Percentiles rank a stretch among this genome's conserved stretches.
Evolutionary conservation across 1,140 invertebrate species (phyloP).

Genomic region (Drosophila malerkotliana): DNA sequence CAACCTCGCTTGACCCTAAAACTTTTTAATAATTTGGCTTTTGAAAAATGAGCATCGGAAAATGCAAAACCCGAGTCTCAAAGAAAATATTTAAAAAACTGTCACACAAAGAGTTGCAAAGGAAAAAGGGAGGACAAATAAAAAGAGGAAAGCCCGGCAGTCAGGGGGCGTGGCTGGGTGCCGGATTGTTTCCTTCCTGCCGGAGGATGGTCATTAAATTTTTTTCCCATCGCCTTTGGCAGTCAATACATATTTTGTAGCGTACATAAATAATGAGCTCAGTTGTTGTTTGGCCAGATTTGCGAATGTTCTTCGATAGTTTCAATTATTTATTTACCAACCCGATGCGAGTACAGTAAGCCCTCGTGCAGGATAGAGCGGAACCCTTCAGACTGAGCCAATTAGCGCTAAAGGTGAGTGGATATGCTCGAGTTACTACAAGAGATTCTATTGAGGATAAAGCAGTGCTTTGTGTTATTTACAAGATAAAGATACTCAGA

Average conservation of each 20-base stretch:
- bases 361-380: background rate
- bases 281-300: conserved; percentile 41
- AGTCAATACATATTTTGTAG: conserved; percentile 41
- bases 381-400: conserved; percentile 27
- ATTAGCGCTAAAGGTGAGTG: conserved; percentile 27
- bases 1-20: conserved; percentile 49
- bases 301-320: conserved; percentile 46
- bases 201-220: conserved; percentile 69
- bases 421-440: conserved; percentile 14
- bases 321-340: conserved; percentile 49
- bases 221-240: conserved; percentile 44
- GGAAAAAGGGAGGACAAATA: conserved; percentile 10
- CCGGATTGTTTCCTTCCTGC: conserved; percentile 47
- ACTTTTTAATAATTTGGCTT: conserved; percentile 56
- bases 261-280: conserved; percentile 73
- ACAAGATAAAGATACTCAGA: no score
- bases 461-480: no score
- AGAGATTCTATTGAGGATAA: background rate
- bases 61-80: conserved; percentile 1
- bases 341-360: conserved; percentile 34
- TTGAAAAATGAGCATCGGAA: conserved; percentile 46
- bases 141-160: background rate
- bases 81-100: conserved; percentile 16
- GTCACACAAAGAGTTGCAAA: conserved; percentile 43
- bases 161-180: conserved; percentile 14